Evolutionary conservation across 2,113 vertebrate species (phyloP).

Genomic region (Aspidoscelis tigris): DNA sequence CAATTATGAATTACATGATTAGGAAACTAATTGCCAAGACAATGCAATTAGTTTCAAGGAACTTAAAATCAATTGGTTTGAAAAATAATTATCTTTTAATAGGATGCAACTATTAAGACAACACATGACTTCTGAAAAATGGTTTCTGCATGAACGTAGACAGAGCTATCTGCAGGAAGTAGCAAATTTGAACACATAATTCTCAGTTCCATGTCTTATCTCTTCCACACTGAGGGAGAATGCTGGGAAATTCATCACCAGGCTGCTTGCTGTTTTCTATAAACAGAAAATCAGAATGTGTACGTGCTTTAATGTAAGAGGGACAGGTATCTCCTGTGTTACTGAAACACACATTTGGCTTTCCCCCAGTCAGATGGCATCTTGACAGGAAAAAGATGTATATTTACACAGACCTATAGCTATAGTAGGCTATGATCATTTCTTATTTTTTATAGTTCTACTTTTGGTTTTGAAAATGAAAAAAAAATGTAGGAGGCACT

Average conservation of each 20-base stretch:
- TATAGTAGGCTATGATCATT: not conserved
- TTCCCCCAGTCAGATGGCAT: not conserved
- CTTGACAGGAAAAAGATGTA: not conserved
- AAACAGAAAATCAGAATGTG: not conserved
- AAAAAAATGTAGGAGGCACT: not conserved
- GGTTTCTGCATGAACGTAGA: not conserved
- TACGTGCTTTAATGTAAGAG: not conserved
- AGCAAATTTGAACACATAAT: not conserved
- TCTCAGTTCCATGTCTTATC: not conserved
- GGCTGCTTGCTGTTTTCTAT: not conserved
- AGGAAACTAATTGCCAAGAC: not conserved
- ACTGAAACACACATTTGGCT: not conserved
- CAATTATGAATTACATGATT: constrained; percentile 3
- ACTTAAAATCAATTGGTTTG: constrained; percentile 51
- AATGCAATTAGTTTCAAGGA: constrained; percentile 14
- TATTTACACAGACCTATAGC: not conserved
- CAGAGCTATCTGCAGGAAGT: not conserved
- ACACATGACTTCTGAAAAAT: constrained; percentile 28
- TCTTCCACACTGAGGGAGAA: not conserved
- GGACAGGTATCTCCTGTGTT: not conserved
- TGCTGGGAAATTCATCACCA: not conserved
- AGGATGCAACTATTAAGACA: constrained; percentile 2
- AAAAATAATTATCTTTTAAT: constrained; percentile 41
- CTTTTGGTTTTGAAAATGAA: not conserved
- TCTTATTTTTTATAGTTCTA: not conserved